A percentile compares a stretch with the other conserved stretches of the same genome.
phyloP scores from a whole-genome alignment of 2,113 vertebrate species.

The Edolisoma coerulescens region DNA sequence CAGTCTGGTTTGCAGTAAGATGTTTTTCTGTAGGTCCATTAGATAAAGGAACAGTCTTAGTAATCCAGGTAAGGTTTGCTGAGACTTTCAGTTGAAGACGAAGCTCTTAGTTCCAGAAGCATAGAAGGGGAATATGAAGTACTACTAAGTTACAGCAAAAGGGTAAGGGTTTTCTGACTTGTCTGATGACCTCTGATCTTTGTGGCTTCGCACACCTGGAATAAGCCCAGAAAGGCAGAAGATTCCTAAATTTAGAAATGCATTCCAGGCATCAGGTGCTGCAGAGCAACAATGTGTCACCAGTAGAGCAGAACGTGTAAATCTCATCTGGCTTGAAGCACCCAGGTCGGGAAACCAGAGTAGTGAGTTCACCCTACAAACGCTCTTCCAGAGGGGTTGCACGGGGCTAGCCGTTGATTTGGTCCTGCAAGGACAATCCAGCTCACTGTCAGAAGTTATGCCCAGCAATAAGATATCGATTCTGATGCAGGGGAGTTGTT shows the following conservation, averaged over 20 bases:
- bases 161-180: not conserved
- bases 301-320: not conserved
- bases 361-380: not conserved
- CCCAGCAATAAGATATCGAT: not conserved
- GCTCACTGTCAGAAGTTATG: not conserved
- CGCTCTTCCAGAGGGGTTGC: not conserved
- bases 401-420: not conserved
- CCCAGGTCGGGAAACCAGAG: not conserved
- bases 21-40: not conserved
- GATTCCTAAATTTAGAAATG: not conserved
- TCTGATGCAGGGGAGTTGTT: accelerated
- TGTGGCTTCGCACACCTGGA: not conserved
- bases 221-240: not conserved
- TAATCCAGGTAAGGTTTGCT: not conserved
- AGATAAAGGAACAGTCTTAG: not conserved
- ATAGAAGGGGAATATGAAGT: not conserved
- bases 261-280: not conserved
- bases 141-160: not conserved
- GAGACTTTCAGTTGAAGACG: not conserved
- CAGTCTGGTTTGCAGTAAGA: not conserved
- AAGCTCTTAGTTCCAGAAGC: not conserved
- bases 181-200: not conserved
- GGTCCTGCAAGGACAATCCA: not conserved
- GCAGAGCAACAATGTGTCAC: not conserved
- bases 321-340: not conserved